Base-by-base conservation (phyloP, 2,888 invertebrate genomes). In the Lasioglossum malachurum region DNA sequence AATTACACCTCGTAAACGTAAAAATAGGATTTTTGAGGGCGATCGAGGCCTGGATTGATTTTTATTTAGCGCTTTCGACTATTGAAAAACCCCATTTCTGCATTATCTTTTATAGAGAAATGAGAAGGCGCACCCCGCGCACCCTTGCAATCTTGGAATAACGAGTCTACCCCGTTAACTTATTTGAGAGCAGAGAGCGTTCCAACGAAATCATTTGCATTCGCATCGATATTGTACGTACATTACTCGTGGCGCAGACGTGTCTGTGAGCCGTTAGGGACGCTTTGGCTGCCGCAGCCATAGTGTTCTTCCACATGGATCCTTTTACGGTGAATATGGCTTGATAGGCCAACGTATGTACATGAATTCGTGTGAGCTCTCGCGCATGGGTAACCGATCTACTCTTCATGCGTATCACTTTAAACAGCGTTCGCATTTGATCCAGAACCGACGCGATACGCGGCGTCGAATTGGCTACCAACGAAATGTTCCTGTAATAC, bases 281-380 rank as follows among this genome's bases (percentile, higher is more conserved):
- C 2, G 98, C 98, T 95, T 98, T 98, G 0, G 98, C 98, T 3
- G 98, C 97, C 0, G 98, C 98, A 27, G 97, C 97, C 93, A 97
- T 96, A 0, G 97, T 97, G 92, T 98, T 97, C 89, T 97, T 97
- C 98, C 98, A 98, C 12, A 96, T 94, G 0, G 97, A 97, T 72
- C 96, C 96, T 90, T 96, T 97, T 0, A 97, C 97, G 0, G 97
- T 97, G 90, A 98, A 94, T 89, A 98, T 97, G 5, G 98, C 98
- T 95, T 98, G 98, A 93, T 97, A 98, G n/a, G 98, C 98, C 89
- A 98, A 95, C 0, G 98, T 98, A 93, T 98, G 98, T 0, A 98
- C 97, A 94, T 98, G 98, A 53, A 98, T 96, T 80, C 98, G 96
- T 0, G 98, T 97, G 31, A 98, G 93, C 88, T 96, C 95, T 75